phyloP scores from a whole-genome alignment of 1,140 invertebrate genomes.

The Eupristina koningsbergeri region DNA sequence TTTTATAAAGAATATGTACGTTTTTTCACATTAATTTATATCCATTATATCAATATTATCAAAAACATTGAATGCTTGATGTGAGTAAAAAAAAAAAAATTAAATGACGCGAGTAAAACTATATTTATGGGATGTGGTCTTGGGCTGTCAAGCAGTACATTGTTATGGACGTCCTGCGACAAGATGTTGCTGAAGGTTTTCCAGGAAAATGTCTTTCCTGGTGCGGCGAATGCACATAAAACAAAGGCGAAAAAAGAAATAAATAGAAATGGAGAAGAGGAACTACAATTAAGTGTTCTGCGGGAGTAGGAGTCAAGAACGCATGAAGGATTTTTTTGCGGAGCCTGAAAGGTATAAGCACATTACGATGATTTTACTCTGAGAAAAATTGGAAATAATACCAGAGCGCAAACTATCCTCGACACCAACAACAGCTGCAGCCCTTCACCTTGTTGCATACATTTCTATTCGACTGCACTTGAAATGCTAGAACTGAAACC shows the following conservation, averaged over 20 bases:
- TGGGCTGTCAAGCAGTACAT: not conserved
- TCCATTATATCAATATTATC: too few species aligned
- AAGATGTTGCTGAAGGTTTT: not conserved
- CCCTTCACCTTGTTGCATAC: not conserved
- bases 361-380: slow-evolving; percentile 41
- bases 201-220: not conserved
- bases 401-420: not conserved
- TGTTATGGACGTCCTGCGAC: not conserved
- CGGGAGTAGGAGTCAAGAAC: slow-evolving; percentile 13
- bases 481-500: not conserved
- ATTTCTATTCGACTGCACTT: slow-evolving; percentile 40
- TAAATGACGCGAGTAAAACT: too few species aligned
- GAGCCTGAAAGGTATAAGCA: slow-evolving; percentile 38
- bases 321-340: slow-evolving; percentile 17
- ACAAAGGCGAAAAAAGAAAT: not conserved
- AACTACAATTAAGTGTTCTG: slow-evolving; percentile 46
- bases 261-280: not conserved
- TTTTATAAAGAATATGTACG: too few species aligned
- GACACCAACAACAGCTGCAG: not conserved
- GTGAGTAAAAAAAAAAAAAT: too few species aligned
- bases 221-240: not conserved
- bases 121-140: not conserved
- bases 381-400: slow-evolving; percentile 49
- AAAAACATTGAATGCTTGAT: too few species aligned
- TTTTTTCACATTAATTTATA: too few species aligned